These are phyloP conservation scores for Drosophila parabipectinata DNA, from an alignment of 1,140 invertebrate species.

Conservation along the genomic window DNA sequence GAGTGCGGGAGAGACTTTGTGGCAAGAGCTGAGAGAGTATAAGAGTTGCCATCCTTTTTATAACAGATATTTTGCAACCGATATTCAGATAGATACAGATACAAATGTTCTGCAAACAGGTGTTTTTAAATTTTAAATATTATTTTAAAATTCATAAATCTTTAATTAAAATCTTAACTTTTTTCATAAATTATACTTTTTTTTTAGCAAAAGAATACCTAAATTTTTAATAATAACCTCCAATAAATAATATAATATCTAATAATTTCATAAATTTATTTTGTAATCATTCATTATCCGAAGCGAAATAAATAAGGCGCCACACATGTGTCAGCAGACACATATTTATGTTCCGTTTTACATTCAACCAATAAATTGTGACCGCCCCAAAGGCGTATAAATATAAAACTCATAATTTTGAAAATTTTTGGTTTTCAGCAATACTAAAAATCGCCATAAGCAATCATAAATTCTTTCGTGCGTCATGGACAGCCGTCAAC, in stretches of 20 bases:
- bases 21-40: no score
- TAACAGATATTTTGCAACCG: neutral
- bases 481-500: constrained; percentile 77
- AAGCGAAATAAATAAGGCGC: constrained; percentile 8
- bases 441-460: constrained; percentile 14
- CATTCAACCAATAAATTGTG: constrained; percentile 73
- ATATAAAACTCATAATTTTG: constrained; percentile 69
- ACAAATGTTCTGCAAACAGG: neutral
- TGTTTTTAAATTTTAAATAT: neutral
- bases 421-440: constrained; percentile 27
- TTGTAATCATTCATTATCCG: neutral
- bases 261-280: constrained; percentile 9
- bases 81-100: no score
- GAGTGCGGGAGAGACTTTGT: neutral
- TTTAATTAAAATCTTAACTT: no score
- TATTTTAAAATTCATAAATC: no score
- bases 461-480: constrained; percentile 77
- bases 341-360: constrained; percentile 78
- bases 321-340: constrained; percentile 33
- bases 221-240: no score
- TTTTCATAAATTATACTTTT: no score
- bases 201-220: no score
- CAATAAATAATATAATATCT: neutral
- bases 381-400: constrained; percentile 10
- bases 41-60: neutral